Evolutionary conservation across 2,888 invertebrate species (phyloP), one percentile per base, ranked within the genome.

Genomic region (Euzophera pinguis): DNA sequence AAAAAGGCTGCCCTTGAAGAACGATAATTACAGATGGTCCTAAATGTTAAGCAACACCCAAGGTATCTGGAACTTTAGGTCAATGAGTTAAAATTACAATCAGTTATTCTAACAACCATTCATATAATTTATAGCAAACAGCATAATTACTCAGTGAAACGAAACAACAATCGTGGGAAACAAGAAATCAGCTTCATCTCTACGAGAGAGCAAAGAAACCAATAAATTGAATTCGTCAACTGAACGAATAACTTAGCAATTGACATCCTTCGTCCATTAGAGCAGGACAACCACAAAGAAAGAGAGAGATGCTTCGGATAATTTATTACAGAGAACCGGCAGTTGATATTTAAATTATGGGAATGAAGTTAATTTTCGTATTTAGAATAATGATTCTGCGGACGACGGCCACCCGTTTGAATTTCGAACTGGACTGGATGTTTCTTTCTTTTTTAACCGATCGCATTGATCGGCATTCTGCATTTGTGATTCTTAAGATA

Each of bases 321-420:
- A 67, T 66, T 69, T 68, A 68, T 65, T 58, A 53, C 61, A 55
- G 56, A 60, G 63, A 58, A 70, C 62, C 61, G 64, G 55, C 64
- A 65, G 67, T 68, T 67, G 72, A 75, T 90, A 90, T 90, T 89
- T 84, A 90, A 89, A 90, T 87, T 83, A 84, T 87, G 89, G 84
- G 90, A 89, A 89, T 82, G 58, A 78, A 86, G 84, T 86, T 90
- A 89, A 89, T 89, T 89, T 84, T 82, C 78, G 80, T 82, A 81
- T 86, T 86, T 87, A 83, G 85, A 85, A 89, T 87, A 86, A 87
- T 82, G 85, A 78, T 73, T 68, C 69, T 60, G 75, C 71, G 81
- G 83, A 81, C 83, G 74, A 59, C 83, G 82, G 85, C 88, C 88
- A 87, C 86, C 89, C 86, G 87, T 81, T 81, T 78, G 82, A 76